Percentiles rank a stretch among this genome's conserved stretches.
Evolutionary conservation across 2,113 vertebrate species (phyloP).

Genomic region (Micronycteris hirsuta): DNA sequence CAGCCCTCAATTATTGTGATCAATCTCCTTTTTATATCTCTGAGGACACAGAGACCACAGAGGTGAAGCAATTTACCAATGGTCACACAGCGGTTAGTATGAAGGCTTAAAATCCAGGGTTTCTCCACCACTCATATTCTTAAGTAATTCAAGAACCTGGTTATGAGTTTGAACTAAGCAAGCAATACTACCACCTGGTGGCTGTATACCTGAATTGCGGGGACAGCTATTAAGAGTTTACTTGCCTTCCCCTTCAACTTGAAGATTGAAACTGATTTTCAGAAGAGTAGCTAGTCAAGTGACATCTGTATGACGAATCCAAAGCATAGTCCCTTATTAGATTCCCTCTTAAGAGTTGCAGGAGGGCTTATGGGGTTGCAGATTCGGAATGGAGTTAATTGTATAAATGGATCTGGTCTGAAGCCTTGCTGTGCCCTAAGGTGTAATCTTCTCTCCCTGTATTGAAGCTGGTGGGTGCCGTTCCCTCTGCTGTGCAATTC

Average conservation of each 20-base stretch:
- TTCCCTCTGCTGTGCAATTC: neutral
- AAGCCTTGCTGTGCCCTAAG: neutral
- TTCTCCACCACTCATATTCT: neutral
- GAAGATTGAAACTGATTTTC: neutral
- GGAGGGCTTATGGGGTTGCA: neutral
- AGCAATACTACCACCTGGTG: constrained; percentile 50
- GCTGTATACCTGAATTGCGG: constrained; percentile 18
- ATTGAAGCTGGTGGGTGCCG: neutral
- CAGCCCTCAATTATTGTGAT: neutral
- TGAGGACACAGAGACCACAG: neutral
- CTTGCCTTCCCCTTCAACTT: neutral
- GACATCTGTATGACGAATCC: neutral
- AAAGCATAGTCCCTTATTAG: neutral
- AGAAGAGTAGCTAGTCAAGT: neutral
- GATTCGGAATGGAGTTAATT: neutral
- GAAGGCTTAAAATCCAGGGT: neutral
- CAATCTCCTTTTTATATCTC: neutral
- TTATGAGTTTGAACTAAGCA: neutral
- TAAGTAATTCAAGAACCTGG: neutral
- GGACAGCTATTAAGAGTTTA: neutral
- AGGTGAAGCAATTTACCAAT: neutral
- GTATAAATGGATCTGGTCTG: neutral
- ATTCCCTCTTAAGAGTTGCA: neutral
- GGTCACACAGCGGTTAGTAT: neutral
- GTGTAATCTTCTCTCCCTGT: neutral